These are phyloP conservation scores for Carduelis carduelis DNA, from an alignment of 2,797 vertebrate genomes.

Conservation along the genomic window DNA sequence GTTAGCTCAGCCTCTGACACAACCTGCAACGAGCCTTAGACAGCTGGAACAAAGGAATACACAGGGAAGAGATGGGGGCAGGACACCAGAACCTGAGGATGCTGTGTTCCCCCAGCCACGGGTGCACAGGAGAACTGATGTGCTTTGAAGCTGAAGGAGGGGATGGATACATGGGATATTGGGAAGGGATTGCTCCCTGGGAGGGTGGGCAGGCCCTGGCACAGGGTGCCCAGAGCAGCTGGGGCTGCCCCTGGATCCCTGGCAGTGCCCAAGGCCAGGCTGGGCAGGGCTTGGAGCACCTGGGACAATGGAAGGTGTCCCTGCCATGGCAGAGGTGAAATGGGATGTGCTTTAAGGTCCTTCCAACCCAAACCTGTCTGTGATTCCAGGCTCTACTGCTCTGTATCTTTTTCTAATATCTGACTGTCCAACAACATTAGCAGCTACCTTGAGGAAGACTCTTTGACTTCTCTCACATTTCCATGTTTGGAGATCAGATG, in stretches of 20 bases:
- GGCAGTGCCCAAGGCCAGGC: background rate
- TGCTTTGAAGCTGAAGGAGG: background rate
- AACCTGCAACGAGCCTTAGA: background rate
- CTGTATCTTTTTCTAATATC: background rate
- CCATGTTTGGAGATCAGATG: background rate
- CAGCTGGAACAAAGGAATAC: rapidly evolving
- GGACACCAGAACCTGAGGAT: background rate
- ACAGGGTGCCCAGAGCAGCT: background rate
- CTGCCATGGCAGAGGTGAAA: background rate
- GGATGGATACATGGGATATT: rapidly evolving
- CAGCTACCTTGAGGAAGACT: background rate
- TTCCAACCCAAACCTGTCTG: background rate
- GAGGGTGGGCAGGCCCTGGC: background rate
- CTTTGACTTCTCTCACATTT: background rate
- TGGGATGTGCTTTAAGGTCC: rapidly evolving
- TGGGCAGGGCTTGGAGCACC: background rate
- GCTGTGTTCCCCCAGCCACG: rapidly evolving
- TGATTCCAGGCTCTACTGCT: background rate
- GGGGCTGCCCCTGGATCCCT: background rate
- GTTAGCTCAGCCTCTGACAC: background rate
- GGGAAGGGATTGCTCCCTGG: rapidly evolving
- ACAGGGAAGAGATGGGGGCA: background rate
- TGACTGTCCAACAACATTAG: background rate
- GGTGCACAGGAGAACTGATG: rapidly evolving
- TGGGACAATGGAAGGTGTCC: background rate